phyloP scores from a whole-genome alignment of 2,797 vertebrate genomes.

The Oreochromis mossambicus region DNA sequence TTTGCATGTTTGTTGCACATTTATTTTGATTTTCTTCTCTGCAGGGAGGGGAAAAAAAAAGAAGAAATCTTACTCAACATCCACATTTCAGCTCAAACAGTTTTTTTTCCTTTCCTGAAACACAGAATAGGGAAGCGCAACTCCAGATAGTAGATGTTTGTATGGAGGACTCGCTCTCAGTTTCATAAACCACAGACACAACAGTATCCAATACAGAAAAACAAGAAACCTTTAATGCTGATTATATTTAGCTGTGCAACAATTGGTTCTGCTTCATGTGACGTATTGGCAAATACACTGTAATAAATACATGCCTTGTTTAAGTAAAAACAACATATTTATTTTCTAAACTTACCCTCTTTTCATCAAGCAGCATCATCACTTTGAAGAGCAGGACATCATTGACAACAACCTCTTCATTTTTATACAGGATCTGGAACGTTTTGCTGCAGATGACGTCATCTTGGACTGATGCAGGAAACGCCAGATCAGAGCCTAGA shows the following conservation, averaged over 20 bases:
- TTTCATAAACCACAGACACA: neutral
- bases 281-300: neutral
- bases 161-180: neutral
- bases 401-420: constrained; percentile 93
- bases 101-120: neutral
- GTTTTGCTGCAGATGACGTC: constrained; percentile 94
- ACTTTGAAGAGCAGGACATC: constrained; percentile 97
- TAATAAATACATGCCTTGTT: neutral
- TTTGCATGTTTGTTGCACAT: neutral
- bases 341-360: constrained; percentile 80
- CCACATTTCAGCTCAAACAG: neutral
- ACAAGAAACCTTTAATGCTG: neutral
- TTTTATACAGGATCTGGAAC: constrained; percentile 99
- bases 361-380: constrained; percentile 96
- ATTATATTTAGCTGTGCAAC: neutral
- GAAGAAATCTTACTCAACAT: neutral
- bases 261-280: neutral
- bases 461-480: constrained; percentile 92
- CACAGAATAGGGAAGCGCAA: neutral
- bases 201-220: neutral
- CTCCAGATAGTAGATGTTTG: neutral
- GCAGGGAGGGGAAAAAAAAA: neutral
- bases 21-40: neutral
- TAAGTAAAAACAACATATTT: neutral
- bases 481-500: constrained; percentile 89